These are phyloP conservation scores for Habroteleia sp. DNA, from an alignment of 2,888 invertebrate genomes.

Conservation along the genomic window DNA sequence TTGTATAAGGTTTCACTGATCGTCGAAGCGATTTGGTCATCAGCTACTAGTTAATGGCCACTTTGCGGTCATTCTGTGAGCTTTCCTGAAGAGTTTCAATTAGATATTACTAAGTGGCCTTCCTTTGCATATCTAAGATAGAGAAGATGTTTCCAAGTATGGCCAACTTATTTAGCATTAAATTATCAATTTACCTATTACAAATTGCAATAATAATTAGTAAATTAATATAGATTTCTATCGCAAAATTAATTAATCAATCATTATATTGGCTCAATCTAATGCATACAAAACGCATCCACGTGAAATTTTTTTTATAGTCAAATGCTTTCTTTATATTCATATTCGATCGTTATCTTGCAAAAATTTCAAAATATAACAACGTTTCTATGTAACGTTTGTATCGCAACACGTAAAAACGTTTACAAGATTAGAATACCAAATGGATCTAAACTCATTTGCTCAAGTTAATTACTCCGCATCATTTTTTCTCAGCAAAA, in stretches of 20 bases:
- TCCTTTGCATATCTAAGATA: slow-evolving; percentile 16
- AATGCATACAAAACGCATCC: too few species aligned
- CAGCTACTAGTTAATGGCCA: slow-evolving; percentile 51
- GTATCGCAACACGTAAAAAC: slow-evolving; percentile 17
- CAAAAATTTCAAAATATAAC: slow-evolving; percentile 28
- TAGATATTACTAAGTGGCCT: slow-evolving; percentile 36
- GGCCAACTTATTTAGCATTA: slow-evolving; percentile 14
- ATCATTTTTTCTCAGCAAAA: slow-evolving; percentile 56
- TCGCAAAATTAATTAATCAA: too few species aligned
- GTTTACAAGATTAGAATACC: slow-evolving; percentile 59
- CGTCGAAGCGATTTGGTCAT: slow-evolving; percentile 46
- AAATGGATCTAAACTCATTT: slow-evolving; percentile 60
- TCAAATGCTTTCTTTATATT: too few species aligned
- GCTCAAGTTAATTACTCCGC: slow-evolving; percentile 50
- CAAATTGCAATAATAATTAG: too few species aligned
- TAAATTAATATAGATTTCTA: too few species aligned
- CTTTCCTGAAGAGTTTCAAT: slow-evolving; percentile 46
- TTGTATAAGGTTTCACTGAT: slow-evolving; percentile 34
- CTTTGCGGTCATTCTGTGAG: slow-evolving; percentile 56
- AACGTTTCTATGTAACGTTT: slow-evolving; percentile 27
- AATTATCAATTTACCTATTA: neutral
- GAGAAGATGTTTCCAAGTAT: slow-evolving; percentile 16
- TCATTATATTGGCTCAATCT: too few species aligned
- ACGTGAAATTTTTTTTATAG: too few species aligned
- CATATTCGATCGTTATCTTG: neutral